Percentiles rank a stretch among this genome's conserved stretches.
These are phyloP conservation scores for Pedionomus torquatus DNA, from an alignment of 2,113 vertebrate genomes.

Conservation along the genomic window DNA sequence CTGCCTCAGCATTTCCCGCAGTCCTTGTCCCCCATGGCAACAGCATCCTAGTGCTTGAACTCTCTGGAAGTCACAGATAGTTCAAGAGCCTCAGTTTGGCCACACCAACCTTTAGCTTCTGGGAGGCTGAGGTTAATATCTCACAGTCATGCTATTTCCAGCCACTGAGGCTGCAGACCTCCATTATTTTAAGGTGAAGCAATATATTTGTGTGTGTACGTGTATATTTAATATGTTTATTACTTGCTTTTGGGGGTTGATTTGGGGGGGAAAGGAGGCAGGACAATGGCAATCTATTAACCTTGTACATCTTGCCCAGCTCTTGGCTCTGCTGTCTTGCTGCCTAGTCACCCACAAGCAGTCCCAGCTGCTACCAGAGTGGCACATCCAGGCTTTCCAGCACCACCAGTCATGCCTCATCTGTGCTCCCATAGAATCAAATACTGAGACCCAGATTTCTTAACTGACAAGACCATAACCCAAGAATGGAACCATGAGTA, in stretches of 20 bases:
- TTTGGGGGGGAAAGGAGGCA: neutral
- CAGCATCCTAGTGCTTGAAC: neutral
- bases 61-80: neutral
- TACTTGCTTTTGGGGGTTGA: neutral
- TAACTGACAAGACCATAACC: neutral
- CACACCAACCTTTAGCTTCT: neutral
- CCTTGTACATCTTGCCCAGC: neutral
- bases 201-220: neutral
- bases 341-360: neutral
- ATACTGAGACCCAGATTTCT: neutral
- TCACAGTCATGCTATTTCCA: neutral
- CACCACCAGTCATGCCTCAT: neutral
- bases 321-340: neutral
- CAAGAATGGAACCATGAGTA: neutral
- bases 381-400: neutral
- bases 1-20: neutral
- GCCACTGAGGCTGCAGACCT: neutral
- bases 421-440: neutral
- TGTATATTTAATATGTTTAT: neutral
- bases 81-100: neutral
- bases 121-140: neutral
- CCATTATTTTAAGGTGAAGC: neutral
- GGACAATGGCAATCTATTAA: neutral
- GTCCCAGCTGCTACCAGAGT: neutral
- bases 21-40: accelerated